Conservation (phyloP, 2,113 vertebrate genomes). For the Anolis sagrei region DNA sequence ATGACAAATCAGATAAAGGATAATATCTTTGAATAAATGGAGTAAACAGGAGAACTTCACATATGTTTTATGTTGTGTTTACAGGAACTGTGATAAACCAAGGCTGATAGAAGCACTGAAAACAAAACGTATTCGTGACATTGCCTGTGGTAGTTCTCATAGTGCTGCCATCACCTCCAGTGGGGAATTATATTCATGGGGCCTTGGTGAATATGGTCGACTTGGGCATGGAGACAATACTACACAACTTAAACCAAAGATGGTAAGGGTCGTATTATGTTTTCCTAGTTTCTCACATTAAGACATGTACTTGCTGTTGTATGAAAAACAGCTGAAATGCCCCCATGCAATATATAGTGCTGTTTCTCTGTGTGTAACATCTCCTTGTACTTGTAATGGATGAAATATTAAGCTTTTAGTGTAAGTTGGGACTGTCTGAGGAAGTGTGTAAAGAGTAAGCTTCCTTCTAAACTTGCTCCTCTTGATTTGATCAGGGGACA, state of each 20-base stretch:
- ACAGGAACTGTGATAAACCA: constrained; percentile 98
- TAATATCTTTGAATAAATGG: neutral
- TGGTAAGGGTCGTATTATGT: constrained; percentile 77
- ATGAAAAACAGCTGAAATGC: neutral
- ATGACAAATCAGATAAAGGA: too few species aligned
- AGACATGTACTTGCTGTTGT: neutral
- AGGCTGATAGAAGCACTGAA: constrained; percentile 94
- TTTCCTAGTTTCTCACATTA: constrained; percentile 12
- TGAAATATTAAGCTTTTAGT: too few species aligned
- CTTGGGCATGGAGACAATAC: constrained; percentile 97
- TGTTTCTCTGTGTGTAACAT: neutral
- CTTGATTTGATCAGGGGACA: neutral
- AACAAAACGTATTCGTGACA: constrained; percentile 96
- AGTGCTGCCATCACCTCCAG: constrained; percentile 97
- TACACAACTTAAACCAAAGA: constrained; percentile 96
- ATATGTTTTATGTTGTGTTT: neutral
- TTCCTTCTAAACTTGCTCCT: neutral
- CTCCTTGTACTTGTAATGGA: neutral
- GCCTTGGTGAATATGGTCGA: constrained; percentile 95
- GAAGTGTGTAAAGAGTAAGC: neutral
- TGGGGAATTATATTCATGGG: constrained; percentile 97
- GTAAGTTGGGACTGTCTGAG: neutral
- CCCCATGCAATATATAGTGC: accelerated
- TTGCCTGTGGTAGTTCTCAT: constrained; percentile 97
- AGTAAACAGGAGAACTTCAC: neutral